phyloP scores from a whole-genome alignment of 2,888 invertebrate species.

The Buathra laborator region DNA sequence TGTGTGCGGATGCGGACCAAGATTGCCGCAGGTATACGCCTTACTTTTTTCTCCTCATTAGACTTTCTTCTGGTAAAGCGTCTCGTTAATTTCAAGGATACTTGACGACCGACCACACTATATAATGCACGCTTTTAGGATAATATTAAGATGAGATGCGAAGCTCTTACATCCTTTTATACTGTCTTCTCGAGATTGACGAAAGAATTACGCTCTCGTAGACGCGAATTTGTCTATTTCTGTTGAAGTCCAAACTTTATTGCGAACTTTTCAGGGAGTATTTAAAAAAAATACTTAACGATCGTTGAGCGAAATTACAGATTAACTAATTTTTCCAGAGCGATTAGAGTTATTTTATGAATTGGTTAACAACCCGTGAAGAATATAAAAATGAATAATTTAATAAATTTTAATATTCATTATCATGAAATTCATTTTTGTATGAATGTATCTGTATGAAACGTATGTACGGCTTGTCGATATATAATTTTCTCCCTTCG shows the following conservation, averaged over 20 bases:
- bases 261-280: background rate
- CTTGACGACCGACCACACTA: conserved; percentile 7
- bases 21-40: conserved; percentile 30
- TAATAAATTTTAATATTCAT: too few relatives aligned
- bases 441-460: too few relatives aligned
- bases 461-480: too few relatives aligned
- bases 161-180: background rate
- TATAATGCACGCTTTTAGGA: conserved; percentile 15
- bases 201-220: background rate
- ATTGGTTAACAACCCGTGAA: too few relatives aligned
- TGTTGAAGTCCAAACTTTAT: background rate
- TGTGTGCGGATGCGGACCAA: conserved; percentile 24
- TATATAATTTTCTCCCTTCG: too few relatives aligned
- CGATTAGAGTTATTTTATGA: background rate
- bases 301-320: background rate
- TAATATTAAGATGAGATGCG: conserved; percentile 24
- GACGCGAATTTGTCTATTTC: background rate
- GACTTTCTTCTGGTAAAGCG: conserved; percentile 51
- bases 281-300: background rate
- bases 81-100: conserved; percentile 42
- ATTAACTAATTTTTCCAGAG: background rate
- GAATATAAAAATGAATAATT: too few relatives aligned
- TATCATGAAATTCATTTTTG: too few relatives aligned
- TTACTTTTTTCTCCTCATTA: conserved; percentile 41
- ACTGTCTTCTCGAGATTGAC: background rate